Percentiles rank a stretch among this genome's conserved stretches.
Conservation (phyloP, 2,797 vertebrate genomes). For the Rousettus madagascariensis region DNA sequence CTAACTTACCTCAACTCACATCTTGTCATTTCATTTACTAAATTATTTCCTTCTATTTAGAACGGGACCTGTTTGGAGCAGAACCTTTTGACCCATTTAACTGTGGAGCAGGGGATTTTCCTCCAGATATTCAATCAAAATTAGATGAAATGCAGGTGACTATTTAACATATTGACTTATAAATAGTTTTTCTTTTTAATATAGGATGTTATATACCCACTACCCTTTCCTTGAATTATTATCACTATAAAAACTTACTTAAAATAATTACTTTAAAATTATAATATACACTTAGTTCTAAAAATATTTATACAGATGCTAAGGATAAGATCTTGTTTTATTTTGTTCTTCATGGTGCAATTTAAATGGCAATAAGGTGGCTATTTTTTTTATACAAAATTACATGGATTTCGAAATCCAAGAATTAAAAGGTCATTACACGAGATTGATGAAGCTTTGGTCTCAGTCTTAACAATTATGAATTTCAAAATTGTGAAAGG, state of each 20-base stretch:
- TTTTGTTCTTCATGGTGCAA: background rate
- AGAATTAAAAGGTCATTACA: background rate
- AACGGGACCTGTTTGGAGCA: slow-evolving; percentile 96
- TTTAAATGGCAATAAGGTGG: background rate
- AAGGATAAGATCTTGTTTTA: background rate
- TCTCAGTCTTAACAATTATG: background rate
- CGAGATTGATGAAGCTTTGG: background rate
- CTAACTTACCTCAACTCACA: background rate
- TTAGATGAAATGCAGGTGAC: slow-evolving; percentile 99
- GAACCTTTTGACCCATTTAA: slow-evolving; percentile 99
- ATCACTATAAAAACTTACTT: background rate
- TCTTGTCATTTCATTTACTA: background rate
- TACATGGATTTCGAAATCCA: slow-evolving; percentile 14
- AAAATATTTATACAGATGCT: background rate
- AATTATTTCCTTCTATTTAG: slow-evolving; percentile 84
- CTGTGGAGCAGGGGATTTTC: slow-evolving; percentile 96
- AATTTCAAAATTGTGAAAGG: slow-evolving; percentile 46
- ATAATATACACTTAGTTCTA: background rate
- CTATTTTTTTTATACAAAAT: background rate
- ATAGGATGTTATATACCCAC: background rate
- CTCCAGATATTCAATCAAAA: slow-evolving; percentile 98
- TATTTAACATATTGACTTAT: background rate
- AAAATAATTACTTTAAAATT: slow-evolving; percentile 15
- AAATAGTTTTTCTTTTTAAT: background rate
- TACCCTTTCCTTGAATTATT: background rate